These are phyloP conservation scores for Hypselothyrea guttata DNA, from an alignment of 2,888 invertebrate genomes.

Conservation along the genomic window DNA sequence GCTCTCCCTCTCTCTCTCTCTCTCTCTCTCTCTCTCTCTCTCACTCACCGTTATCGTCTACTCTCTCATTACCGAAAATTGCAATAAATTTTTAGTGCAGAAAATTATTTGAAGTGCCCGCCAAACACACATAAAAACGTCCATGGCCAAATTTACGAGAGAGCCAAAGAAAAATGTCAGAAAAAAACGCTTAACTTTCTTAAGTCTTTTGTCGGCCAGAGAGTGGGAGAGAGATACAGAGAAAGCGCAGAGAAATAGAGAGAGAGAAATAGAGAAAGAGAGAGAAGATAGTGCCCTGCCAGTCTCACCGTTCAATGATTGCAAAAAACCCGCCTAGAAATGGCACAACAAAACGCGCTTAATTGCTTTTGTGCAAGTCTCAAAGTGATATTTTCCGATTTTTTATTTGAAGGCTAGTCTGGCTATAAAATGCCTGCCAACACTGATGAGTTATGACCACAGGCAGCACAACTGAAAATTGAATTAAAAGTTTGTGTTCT, in stretches of 20 bases:
- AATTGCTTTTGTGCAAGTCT: slow-evolving; percentile 63
- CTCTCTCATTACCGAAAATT: slow-evolving; percentile 74
- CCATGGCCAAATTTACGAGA: slow-evolving; percentile 71
- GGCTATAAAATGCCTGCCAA: slow-evolving; percentile 12
- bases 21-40: not conserved
- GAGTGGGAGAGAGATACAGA: not conserved
- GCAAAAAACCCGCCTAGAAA: slow-evolving; percentile 31
- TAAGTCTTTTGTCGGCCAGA: slow-evolving; percentile 10
- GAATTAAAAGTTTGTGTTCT: not conserved
- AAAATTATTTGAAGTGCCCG: slow-evolving; percentile 76
- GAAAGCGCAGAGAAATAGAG: not conserved
- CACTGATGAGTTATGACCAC: slow-evolving; percentile 60
- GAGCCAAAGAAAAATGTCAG: slow-evolving; percentile 28
- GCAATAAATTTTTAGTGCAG: slow-evolving; percentile 72
- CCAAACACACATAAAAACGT: slow-evolving; percentile 76
- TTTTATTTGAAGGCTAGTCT: slow-evolving; percentile 5
- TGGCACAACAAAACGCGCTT: slow-evolving; percentile 53
- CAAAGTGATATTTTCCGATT: slow-evolving; percentile 21
- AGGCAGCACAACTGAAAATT: slow-evolving; percentile 52
- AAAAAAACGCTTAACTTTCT: slow-evolving; percentile 51
- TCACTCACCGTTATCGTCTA: slow-evolving; percentile 30
- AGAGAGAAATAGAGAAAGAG: not conserved
- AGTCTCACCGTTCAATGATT: slow-evolving; percentile 45
- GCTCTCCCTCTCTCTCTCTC: not conserved
- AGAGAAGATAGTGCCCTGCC: slow-evolving; percentile 37